Percentiles rank a stretch among this genome's conserved stretches.
These are phyloP conservation scores for Caradrina clavipalpis DNA, from an alignment of 2,888 invertebrate species.

Conservation along the genomic window DNA sequence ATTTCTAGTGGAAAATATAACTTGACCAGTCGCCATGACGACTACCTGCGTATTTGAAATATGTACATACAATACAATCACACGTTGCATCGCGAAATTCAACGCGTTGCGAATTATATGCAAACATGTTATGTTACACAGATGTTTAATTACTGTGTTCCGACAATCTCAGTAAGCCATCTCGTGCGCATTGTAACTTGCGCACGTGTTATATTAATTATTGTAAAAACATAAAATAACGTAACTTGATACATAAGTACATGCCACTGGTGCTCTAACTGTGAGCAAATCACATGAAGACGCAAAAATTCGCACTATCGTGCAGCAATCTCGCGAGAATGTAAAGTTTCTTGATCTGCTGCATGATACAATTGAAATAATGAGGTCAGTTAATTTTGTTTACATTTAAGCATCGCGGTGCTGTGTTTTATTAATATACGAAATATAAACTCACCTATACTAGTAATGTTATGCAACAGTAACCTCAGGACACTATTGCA, in stretches of 20 bases:
- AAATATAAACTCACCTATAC: slow-evolving; percentile 13
- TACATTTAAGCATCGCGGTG: slow-evolving; percentile 23
- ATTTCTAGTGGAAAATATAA: slow-evolving; percentile 56
- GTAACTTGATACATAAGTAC: slow-evolving; percentile 17
- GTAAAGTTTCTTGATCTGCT: slow-evolving; percentile 28
- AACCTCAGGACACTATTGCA: slow-evolving; percentile 54
- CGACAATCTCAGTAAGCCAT: slow-evolving; percentile 76
- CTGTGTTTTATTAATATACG: slow-evolving; percentile 36
- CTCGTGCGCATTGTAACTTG: slow-evolving; percentile 61
- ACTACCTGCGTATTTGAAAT: slow-evolving; percentile 39
- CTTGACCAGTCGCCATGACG: slow-evolving; percentile 63
- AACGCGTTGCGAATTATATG: slow-evolving; percentile 42
- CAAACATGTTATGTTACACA: slow-evolving; percentile 58
- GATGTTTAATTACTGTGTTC: slow-evolving; percentile 58
- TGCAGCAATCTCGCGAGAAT: slow-evolving; percentile 25
- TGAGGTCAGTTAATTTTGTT: slow-evolving; percentile 39
- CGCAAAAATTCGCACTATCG: slow-evolving; percentile 24
- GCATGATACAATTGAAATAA: slow-evolving; percentile 45
- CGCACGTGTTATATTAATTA: slow-evolving; percentile 57
- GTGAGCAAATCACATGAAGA: slow-evolving; percentile 31
- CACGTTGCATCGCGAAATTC: slow-evolving; percentile 51
- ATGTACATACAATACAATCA: slow-evolving; percentile 54
- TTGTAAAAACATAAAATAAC: slow-evolving; percentile 53
- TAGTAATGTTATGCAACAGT: slow-evolving; percentile 26
- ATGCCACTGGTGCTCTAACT: slow-evolving; percentile 15